Evolutionary conservation across 92 coral and sea anemone species (phyloP), one percentile per base, ranked within the genome.

Genomic region (Ricordea florida): DNA sequence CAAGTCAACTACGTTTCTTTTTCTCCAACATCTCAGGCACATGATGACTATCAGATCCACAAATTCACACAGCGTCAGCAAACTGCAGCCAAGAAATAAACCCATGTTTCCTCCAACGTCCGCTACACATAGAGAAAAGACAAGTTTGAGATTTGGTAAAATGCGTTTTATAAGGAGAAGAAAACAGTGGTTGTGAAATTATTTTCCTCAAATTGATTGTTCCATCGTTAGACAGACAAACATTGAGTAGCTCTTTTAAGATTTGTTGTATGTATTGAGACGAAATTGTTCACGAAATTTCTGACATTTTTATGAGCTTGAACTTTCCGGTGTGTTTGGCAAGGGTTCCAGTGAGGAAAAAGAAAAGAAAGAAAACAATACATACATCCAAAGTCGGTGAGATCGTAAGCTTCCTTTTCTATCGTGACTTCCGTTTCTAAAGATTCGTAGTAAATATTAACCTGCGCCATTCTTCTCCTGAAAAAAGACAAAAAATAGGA

Each of bases 21-120:
- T 84, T 20, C 78, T 57, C 85, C 81, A 72, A n/a, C 80, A 53
- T 0, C 69, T 20, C 2, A 79, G 49, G 29, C 75, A 85, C 53
- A 62, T 63, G 18, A 78, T 63, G 9, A 85, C 22, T 17, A 85
- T 61, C 31, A 79, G 66, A 72, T 85, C 90, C 23, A 85, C 51
- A 34, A 85, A 85, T 70, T 85, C 90, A 35, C 74, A 78, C 23
- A 85, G 32, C 23, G 90, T 85, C 81, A 85, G 26, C 13, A 85
- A 45, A 65, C 90, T 85, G 69, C 90, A 85, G 30, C 86, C 90
- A 9, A 85, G 82, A 49, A 85, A 85, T 18, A 79, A 59, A 22
- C 90, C 90, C 90, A 85, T 85, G 61, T 85, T 85, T 11, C 90
- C 90, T 33, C 90, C 90, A 5, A 78, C 57, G 37, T 85, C 90